Base-by-base conservation (phyloP, 2,888 invertebrate genomes). In the Drosophila mercatorum region DNA sequence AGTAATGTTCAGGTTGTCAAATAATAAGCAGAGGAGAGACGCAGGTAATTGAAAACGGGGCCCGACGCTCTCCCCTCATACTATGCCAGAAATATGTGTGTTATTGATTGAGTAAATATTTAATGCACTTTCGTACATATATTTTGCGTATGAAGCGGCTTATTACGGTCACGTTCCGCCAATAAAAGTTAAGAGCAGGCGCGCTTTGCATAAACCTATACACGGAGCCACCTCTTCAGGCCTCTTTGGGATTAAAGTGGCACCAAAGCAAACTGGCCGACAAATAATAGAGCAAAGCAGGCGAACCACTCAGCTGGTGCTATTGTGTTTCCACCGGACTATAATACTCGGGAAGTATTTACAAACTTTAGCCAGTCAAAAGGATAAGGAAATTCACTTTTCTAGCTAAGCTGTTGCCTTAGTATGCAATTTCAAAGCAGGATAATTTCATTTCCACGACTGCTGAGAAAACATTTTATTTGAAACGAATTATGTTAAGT, bases 31-130 rank as follows among this genome's bases (percentile, higher is more conserved):
- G 6, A 41, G 34, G 26, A 28, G 41, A 41, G 22, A 40, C 26
- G 34, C 52, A 69, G 69, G 67, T 74, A 78, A 78, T 78, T 75
- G 78, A 74, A 74, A 70, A 62, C 47, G 26, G 52, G 28, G 22
- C 43, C 3, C 5, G 14, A n/a, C 8, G 8, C 10, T 31, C 7
- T 2, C n/a, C 2, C n/a, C 1, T 7, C 14, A 28, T 5, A 41
- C 28, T n/a, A 46, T n/a, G n/a, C 26, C 12, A 22, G 7, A 60
- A 73, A 71, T 64, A 72, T 74, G 78, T 81, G 70, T 78, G 59
- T 83, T 84, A 81, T 84, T 86, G 87, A 86, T 72, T 86, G 77
- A 72, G 74, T 84, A 83, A 84, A 84, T 84, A 77, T 77, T 77
- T 68, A 72, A 76, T 72, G 72, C 68, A 76, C 52, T 58, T 70